Percentiles rank a stretch among this genome's conserved stretches.
Evolutionary conservation across 2,888 invertebrate genomes (phyloP).

Genomic region (Lycophotia porphyrea): DNA sequence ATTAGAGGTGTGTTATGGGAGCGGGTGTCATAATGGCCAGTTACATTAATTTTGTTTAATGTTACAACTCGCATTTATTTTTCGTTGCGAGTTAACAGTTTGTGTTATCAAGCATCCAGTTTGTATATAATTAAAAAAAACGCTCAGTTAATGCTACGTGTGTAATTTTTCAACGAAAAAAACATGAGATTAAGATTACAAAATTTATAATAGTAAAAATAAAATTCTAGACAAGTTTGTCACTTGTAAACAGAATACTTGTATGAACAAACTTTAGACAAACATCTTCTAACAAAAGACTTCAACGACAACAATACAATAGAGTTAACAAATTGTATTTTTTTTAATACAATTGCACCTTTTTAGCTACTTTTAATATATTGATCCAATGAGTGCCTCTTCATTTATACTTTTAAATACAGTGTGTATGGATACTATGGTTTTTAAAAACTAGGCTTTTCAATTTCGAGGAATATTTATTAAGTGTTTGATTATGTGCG

Average conservation of each 20-base stretch:
- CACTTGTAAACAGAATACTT: background rate
- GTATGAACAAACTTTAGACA: background rate
- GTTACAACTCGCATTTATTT: conserved; percentile 1
- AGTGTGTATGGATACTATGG: background rate
- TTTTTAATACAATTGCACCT: background rate
- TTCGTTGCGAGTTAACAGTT: background rate
- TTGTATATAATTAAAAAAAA: background rate
- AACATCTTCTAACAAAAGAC: conserved; percentile 51
- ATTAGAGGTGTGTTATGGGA: conserved; percentile 34
- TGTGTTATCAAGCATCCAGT: background rate
- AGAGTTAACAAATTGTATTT: background rate
- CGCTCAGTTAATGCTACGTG: background rate
- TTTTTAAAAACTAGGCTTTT: background rate
- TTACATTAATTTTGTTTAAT: conserved; percentile 1
- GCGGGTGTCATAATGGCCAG: background rate
- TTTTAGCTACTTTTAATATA: background rate
- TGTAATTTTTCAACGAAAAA: background rate
- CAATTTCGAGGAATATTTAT: background rate
- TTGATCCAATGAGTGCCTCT: background rate
- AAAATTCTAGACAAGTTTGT: background rate
- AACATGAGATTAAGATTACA: background rate
- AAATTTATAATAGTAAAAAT: background rate
- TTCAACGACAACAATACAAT: conserved; percentile 58
- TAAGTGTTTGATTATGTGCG: background rate
- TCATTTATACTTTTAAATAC: background rate